Conservation (phyloP, 2,888 invertebrate genomes). For the Muscina levida region DNA sequence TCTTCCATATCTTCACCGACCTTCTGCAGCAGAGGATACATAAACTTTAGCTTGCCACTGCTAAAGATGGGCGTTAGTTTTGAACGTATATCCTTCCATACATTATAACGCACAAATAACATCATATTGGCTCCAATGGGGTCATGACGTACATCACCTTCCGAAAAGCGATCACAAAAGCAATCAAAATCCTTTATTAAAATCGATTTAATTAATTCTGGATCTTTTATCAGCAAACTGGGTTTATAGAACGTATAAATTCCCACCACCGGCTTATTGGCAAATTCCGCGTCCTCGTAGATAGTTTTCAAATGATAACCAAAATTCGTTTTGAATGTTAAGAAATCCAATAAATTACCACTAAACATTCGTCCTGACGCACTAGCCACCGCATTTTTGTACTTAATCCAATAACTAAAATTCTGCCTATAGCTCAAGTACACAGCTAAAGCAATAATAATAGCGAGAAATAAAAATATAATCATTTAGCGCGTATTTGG, state of each 20-base stretch:
- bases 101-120: constrained; percentile 72
- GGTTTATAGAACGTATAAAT: constrained; percentile 79
- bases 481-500: too few relatives aligned
- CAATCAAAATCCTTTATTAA: constrained; percentile 77
- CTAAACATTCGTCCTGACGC: constrained; percentile 73
- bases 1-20: constrained; percentile 69
- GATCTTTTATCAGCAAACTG: constrained; percentile 78
- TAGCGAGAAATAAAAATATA: too few relatives aligned
- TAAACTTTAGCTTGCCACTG: constrained; percentile 71
- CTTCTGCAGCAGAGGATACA: constrained; percentile 74
- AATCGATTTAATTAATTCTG: constrained; percentile 78
- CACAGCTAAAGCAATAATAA: background rate
- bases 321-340: constrained; percentile 74
- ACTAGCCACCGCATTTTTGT: constrained; percentile 70
- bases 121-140: constrained; percentile 71
- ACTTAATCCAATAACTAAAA: background rate
- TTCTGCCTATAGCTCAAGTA: background rate
- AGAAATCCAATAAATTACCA: constrained; percentile 77
- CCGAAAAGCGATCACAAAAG: constrained; percentile 73
- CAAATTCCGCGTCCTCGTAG: constrained; percentile 71
- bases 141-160: constrained; percentile 69
- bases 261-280: constrained; percentile 72
- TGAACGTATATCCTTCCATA: constrained; percentile 73
- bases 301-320: constrained; percentile 75
- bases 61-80: constrained; percentile 71